Conservation (phyloP, 2,888 invertebrate species). For the Amphipyra berbera region DNA sequence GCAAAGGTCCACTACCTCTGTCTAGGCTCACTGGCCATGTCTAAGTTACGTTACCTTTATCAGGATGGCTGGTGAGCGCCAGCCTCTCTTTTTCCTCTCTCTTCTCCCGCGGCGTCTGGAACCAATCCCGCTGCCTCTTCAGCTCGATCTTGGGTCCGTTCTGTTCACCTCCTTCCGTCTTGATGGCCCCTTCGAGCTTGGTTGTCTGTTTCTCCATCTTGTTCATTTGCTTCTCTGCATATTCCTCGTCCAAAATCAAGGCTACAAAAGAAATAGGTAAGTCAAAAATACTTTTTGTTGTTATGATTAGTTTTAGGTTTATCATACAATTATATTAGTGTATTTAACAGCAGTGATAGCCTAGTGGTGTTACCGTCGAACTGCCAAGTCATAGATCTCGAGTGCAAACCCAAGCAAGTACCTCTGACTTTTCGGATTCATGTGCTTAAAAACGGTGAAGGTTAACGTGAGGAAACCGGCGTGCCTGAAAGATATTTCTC, state of each 20-base stretch:
- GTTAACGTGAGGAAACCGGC: no score
- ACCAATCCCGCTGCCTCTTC: conserved; percentile 92
- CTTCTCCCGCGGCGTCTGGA: conserved; percentile 95
- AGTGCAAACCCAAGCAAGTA: no score
- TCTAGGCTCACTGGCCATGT: no score
- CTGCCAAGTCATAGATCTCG: no score
- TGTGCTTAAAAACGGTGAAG: no score
- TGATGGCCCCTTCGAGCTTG: conserved; percentile 86
- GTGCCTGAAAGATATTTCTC: no score
- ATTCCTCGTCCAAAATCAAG: conserved; percentile 95
- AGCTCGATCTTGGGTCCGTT: conserved; percentile 77
- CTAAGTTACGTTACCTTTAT: conserved; percentile 70
- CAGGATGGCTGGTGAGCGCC: conserved; percentile 79
- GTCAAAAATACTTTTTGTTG: neutral
- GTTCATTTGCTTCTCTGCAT: conserved; percentile 94
- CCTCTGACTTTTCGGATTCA: no score
- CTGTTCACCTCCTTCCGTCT: conserved; percentile 62
- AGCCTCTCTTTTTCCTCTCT: conserved; percentile 93
- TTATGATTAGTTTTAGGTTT: no score
- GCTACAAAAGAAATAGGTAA: conserved; percentile 71
- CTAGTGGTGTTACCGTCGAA: no score
- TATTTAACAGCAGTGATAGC: no score
- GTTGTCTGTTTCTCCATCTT: conserved; percentile 96
- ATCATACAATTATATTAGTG: no score
- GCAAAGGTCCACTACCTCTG: no score